Evolutionary conservation across 2,113 vertebrate genomes (phyloP), one percentile per base, ranked within the genome.

Genomic region (Hepsetus odoe): DNA sequence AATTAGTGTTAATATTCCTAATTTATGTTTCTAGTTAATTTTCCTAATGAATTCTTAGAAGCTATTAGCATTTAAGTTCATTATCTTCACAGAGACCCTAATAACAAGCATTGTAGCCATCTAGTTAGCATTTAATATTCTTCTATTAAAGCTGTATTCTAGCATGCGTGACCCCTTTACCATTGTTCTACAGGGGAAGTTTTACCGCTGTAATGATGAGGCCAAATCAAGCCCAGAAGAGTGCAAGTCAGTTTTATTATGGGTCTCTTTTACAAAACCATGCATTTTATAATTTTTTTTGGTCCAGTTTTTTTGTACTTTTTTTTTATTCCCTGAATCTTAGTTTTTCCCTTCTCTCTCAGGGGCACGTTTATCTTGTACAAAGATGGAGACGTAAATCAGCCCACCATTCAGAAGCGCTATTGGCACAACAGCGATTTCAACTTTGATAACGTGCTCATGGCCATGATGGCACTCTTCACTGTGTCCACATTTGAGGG

Each of bases 381-480:
- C 79, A 99, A 99, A 90, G 97, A 99, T 0, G 97, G 97, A 55
- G 97, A 99, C 46, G 95, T 99, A 5, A 96, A 97, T 32, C 96
- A 90, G 80, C 98, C 97, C 0, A 89, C 95, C 86, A 93, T 98
- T 76, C 95, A 95, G 69, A 96, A 94, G 84, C 92, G 98, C 6
- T 69, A 94, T 59, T 99, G 98, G 98, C 93, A 96, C 85, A 99
- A 99, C 46, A 99, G 97, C 18, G 98, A 99, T 46, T 99, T 98
- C 91, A 99, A 99, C 91, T 99, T 99, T 33, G 98, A 99, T 84
- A 99, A 99, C 0, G 97, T 99, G 62, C 96, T 99, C 16, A 96
- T 95, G 80, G 98, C 97, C 77, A 99, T 99, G 98, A 99, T 99
- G 97, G 97, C 98, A 0, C 94, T 99, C 68, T 99, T 99, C 90